Evolutionary conservation across 2,113 vertebrate species (phyloP), one percentile per base, ranked within the genome.

Genomic region (Paramisgurnus dabryanus): DNA sequence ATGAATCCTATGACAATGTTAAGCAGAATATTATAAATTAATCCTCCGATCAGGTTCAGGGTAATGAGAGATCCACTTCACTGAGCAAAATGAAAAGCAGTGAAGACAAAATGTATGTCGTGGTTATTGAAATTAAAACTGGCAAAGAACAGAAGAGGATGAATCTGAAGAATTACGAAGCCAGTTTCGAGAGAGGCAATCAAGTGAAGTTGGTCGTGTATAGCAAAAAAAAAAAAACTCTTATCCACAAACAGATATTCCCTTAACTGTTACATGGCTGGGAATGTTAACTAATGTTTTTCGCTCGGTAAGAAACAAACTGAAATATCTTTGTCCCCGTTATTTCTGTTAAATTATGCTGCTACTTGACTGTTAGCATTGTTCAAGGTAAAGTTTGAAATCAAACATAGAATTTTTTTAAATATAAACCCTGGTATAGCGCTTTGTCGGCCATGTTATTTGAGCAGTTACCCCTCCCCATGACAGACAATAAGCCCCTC

Each of bases 311-410:
- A 75, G 58, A 43, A 64, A 34, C 73, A 64, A 17, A 22, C 55
- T 22, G 53, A 60, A 10, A 45, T 45, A 9, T 45, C 60, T 75
- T 45, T 74, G 39, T 27, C 15, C 15, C 40, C 17, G 61, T 76
- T 39, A 10, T 61, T 40, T 74, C 43, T 45, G 15, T 64, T 22
- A 7, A 34, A 39, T 43, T 18, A 13, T 1, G 43, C 22, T 76
- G 65, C 27, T 15, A 17, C 58, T 79, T 64, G 67, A 72, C 81
- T 67, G 49, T 58, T 22, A 53, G 53, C 45, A 22, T 40, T 0
- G 50, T 43, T 79, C 81, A 83, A 83, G 81, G 76, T 83, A 68
- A 83, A 73, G 76, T 83, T 61, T 83, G 64, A 83, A 79, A 78
- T 64, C 55, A 79, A 79, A 49, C 70, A n/a, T n/a, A n/a, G n/a